Evolutionary conservation across 2,113 vertebrate species (phyloP).

Genomic region (Steatornis caripensis): DNA sequence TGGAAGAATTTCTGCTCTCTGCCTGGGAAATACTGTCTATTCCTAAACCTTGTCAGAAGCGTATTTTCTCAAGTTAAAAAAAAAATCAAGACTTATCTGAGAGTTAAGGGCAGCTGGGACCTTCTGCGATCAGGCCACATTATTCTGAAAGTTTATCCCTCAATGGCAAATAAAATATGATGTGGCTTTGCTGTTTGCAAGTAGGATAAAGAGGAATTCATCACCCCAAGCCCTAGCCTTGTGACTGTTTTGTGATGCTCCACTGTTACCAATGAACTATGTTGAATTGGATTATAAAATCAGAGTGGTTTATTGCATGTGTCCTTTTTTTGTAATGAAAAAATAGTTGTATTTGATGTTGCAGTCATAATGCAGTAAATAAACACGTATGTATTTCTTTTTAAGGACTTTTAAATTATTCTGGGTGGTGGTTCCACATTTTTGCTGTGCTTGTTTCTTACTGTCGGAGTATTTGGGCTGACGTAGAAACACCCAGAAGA

Average conservation of each 20-base stretch:
- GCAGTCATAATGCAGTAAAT: conserved; percentile 18
- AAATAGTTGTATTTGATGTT: background rate
- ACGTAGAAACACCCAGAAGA: background rate
- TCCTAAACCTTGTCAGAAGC: background rate
- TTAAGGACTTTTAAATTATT: conserved; percentile 4
- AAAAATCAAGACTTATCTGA: background rate
- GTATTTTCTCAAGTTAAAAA: background rate
- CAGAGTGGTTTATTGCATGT: conserved; percentile 21
- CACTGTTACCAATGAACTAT: background rate
- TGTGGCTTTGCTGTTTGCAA: conserved; percentile 22
- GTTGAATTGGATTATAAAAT: background rate
- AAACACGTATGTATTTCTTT: conserved; percentile 35
- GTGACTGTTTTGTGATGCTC: background rate
- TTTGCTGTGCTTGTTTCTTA: background rate
- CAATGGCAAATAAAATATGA: background rate
- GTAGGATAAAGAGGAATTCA: conserved; percentile 10
- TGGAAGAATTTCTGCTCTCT: conserved; percentile 10
- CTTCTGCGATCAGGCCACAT: background rate
- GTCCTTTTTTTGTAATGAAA: conserved; percentile 20
- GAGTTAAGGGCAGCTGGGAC: background rate
- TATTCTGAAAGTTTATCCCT: background rate
- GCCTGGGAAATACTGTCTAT: conserved; percentile 19
- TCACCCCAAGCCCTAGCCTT: background rate
- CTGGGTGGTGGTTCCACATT: background rate
- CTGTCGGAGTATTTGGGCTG: background rate